Evolutionary conservation across 2,888 invertebrate species (phyloP), one percentile per base, ranked within the genome.

Genomic region (Sipha maydis): DNA sequence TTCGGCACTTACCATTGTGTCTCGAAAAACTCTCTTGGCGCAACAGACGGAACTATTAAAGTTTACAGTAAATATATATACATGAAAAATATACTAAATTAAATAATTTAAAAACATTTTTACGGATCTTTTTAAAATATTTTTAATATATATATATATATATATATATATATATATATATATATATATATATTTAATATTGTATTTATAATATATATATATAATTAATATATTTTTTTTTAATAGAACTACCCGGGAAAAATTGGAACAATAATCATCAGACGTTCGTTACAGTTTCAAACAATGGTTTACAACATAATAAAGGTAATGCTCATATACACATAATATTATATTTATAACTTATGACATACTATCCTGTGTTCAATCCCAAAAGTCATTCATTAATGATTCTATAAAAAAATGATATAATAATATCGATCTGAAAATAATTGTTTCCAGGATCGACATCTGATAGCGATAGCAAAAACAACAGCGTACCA

Each of bases 21-120:
- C 90, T 95, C 96, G 83, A 96, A 96, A 92, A 96, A 97, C 92
- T 95, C 96, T 0, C 92, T 96, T 11, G 96, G 96, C 54, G 96
- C 96, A 91, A 96, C 96, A 14, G 96, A 96, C 92, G 96, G 96
- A 90, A 95, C 95, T 89, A 96, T 96, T 90, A 96, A 96, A 92
- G 93, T 96, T 90, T 96, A 96, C 91, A 94, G 96, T 96, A 93
- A 95, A 96, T 56, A 21, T 69, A 9, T 48, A 61, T n/a, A 76
- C 25, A 38, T 48, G n/a, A 19, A n/a, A 73, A 73, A 67, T 54
- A 3, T 7, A 38, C 38, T 5, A n/a, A 54, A 83, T 54, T 31
- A 31, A 21, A 73, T 28, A 56, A 75, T 34, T 73, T 19, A n/a
- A 7, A 9, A n/a, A 48, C 0, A 56, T 76, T 38, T 14, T n/a